Base-by-base conservation (phyloP, 2,797 vertebrate species). In the Hyperoplus lanceolatus region DNA sequence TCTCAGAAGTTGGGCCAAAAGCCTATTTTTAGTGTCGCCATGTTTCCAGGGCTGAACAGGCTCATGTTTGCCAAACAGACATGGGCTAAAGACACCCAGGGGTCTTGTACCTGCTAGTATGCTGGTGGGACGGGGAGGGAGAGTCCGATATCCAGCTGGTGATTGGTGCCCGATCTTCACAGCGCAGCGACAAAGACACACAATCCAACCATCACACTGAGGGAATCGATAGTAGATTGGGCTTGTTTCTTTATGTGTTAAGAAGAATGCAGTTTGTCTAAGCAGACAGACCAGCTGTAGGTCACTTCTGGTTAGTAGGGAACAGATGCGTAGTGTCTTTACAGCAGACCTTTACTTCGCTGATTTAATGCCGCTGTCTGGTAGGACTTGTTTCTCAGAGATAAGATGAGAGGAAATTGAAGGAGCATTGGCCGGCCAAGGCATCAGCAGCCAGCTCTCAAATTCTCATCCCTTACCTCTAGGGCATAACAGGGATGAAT, bases 301-400 rank as follows among this genome's bases (percentile, higher is more conserved):
- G 70, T 81, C 75, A 49, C 53, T 18, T 49, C 38, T 69, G 21
- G 63, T 84, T 70, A 55, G 14, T 16, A 21, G 39, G 46, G 59
- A 84, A 71, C 46, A 41, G 48, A 75, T 48, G 14, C 41, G 39
- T 54, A 72, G 36, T 55, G 56, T 49, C 64, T 80, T 75, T 66
- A 79, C 72, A 55, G 57, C 53, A 38, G 63, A 73, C 62, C 56
- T 75, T 81, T 75, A 82, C 72, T 62, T 73, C 51, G 8, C 64
- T 86, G 81, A 93, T 90, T 86, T 82, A 92, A 78, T 85, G 82
- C 29, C 55, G 51, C 67, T 70, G 77, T 82, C 79, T 88, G 73
- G 54, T 72, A 3, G 61, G 74, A 45, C 77, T 78, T 80, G 71
- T 79, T 89, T 82, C 64, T 46, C 53, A 0, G 75, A 87, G 81